phyloP scores from a whole-genome alignment of 2,888 invertebrate genomes.

The Phasia obesa region DNA sequence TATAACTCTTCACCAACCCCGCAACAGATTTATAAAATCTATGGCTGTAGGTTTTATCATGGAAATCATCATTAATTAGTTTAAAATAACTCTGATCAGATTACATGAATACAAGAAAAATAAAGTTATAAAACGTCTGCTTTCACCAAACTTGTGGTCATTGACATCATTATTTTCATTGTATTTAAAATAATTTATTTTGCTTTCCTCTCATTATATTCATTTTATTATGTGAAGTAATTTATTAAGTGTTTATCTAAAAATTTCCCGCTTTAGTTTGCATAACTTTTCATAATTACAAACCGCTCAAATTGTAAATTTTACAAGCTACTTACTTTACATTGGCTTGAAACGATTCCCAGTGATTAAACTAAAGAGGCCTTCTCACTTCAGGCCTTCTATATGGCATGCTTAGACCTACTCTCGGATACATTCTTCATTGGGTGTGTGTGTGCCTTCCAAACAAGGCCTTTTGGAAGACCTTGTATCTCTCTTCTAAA shows the following conservation, averaged over 20 bases:
- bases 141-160: neutral
- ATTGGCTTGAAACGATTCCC: neutral
- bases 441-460: no score
- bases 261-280: constrained; percentile 60
- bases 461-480: no score
- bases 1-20: no score
- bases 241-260: constrained; percentile 64
- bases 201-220: constrained; percentile 28
- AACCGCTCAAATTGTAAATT: constrained; percentile 47
- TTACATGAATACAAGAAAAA: neutral
- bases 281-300: constrained; percentile 63
- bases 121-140: neutral
- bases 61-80: constrained; percentile 44
- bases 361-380: no score
- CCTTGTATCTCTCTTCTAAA: no score
- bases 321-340: neutral
- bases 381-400: no score
- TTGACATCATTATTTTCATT: neutral
- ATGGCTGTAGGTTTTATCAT: neutral
- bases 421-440: no score
- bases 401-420: no score
- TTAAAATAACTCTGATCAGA: neutral
- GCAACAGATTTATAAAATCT: no score
- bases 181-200: constrained; percentile 21
- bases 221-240: constrained; percentile 54